These are phyloP conservation scores for Poeciliopsis gracilis DNA, from an alignment of 2,797 vertebrate genomes.

Conservation along the genomic window DNA sequence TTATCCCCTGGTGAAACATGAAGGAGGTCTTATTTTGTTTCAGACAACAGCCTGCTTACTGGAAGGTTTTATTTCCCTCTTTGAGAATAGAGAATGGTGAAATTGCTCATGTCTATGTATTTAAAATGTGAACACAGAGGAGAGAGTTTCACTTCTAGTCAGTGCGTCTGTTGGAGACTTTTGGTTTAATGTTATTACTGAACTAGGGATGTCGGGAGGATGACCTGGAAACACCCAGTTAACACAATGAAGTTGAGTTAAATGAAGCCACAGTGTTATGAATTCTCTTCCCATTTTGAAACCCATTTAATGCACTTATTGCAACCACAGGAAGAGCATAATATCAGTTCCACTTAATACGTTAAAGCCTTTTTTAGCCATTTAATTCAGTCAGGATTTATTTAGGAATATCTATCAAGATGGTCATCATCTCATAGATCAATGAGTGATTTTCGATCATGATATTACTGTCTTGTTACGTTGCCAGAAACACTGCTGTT, in stretches of 20 bases:
- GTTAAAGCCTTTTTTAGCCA: background rate
- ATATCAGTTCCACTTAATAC: background rate
- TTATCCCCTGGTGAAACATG: background rate
- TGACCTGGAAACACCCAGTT: background rate
- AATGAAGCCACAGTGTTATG: background rate
- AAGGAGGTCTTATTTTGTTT: constrained; percentile 21
- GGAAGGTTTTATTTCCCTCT: background rate
- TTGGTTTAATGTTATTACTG: constrained; percentile 1
- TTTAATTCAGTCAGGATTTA: background rate
- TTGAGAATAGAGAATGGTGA: background rate
- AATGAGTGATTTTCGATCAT: background rate
- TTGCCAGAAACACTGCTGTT: background rate
- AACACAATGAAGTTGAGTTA: background rate
- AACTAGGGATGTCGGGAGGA: background rate
- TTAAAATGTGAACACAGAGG: background rate
- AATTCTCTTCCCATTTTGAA: background rate
- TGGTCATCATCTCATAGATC: background rate
- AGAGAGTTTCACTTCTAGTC: constrained; percentile 23
- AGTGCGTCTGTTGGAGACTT: background rate
- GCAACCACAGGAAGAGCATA: background rate
- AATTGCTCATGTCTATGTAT: background rate
- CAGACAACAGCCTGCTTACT: background rate
- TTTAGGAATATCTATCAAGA: background rate
- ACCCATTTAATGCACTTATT: background rate
- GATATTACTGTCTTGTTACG: background rate